Evolutionary conservation across 1,140 invertebrate species (phyloP), one percentile per base, ranked within the genome.

Genomic region (Drosophila orena): DNA sequence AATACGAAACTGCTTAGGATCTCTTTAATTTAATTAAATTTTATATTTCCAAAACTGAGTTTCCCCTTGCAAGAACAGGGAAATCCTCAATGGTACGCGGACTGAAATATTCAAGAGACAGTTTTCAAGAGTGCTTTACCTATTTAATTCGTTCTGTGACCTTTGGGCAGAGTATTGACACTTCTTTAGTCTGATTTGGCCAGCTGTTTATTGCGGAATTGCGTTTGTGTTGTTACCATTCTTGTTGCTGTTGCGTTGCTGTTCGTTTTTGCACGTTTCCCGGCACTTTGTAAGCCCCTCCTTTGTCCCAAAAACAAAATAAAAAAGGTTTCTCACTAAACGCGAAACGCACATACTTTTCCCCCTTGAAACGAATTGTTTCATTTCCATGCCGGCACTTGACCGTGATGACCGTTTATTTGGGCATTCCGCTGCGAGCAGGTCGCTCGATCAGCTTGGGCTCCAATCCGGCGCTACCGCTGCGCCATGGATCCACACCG

Each of bases 381-480:
- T 57, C 64, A 81, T 64, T 75, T 52, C 70, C 79, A 88, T 75
- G 83, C 66, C 62, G 54, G 35, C 76, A 68, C 53, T 22, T 60
- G 65, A 34, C 37, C 20, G 38, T 14, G 57, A 60, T 61, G 60
- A 42, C 58, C 55, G 53, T 77, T 4, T 60, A 61, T 12, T 27
- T 81, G 52, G 69, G 43, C 22, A 68, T 78, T 34, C 78, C 71
- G 27, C 56, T 57, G 37, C 44, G 43, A 7, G 15, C 56, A 92
- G 92, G 92, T n/a, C 92, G 92, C 37, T 92, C 92, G 27, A 92
- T 92, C 71, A 92, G 92, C 70, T 65, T 92, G 42, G 92, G 92
- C 61, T 92, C 92, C 40, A 92, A 92, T 80, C 88, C 91, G 75
- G 91, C 92, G 54, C 59, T 92, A 55, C 91, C 91, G 44, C 24